Conservation (phyloP, 2,797 vertebrate species). For the Melanotaenia pygmaea region DNA sequence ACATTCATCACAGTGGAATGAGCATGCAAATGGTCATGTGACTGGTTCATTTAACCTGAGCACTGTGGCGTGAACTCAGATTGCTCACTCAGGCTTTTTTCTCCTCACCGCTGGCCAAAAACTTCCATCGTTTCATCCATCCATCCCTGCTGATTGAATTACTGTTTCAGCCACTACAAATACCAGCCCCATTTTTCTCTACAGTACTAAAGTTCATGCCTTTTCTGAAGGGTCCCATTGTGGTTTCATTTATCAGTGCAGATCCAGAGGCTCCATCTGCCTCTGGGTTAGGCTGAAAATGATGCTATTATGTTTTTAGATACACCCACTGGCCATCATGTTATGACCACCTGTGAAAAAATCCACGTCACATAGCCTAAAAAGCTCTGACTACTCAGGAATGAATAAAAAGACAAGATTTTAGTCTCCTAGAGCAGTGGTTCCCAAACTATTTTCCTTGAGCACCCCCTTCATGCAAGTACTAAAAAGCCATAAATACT, state of each 20-base stretch:
- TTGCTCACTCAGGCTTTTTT: constrained; percentile 54
- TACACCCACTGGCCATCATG: not conserved
- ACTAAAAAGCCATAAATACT: too few relatives aligned
- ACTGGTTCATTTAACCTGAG: constrained; percentile 49
- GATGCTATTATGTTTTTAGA: constrained; percentile 30
- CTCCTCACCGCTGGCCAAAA: constrained; percentile 28
- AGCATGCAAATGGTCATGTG: constrained; percentile 6
- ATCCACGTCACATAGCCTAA: not conserved
- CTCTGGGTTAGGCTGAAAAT: constrained; percentile 60
- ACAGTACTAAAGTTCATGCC: constrained; percentile 42
- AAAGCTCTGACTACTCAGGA: not conserved
- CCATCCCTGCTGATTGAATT: constrained; percentile 58
- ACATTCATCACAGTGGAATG: constrained; percentile 14
- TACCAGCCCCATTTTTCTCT: constrained; percentile 59
- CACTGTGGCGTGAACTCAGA: constrained; percentile 51
- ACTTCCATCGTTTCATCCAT: constrained; percentile 41
- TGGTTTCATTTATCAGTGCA: constrained; percentile 34
- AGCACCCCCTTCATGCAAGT: too few relatives aligned
- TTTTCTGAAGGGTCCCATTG: constrained; percentile 46
- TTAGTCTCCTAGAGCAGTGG: not conserved
- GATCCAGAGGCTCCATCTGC: constrained; percentile 32
- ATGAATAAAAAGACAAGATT: not conserved
- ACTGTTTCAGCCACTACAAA: constrained; percentile 56
- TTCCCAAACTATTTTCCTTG: too few relatives aligned
- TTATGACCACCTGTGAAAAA: not conserved